Percentiles rank a stretch among this genome's conserved stretches.
These are phyloP conservation scores for Bufotes viridis DNA, from an alignment of 2,797 vertebrate species.

Conservation along the genomic window DNA sequence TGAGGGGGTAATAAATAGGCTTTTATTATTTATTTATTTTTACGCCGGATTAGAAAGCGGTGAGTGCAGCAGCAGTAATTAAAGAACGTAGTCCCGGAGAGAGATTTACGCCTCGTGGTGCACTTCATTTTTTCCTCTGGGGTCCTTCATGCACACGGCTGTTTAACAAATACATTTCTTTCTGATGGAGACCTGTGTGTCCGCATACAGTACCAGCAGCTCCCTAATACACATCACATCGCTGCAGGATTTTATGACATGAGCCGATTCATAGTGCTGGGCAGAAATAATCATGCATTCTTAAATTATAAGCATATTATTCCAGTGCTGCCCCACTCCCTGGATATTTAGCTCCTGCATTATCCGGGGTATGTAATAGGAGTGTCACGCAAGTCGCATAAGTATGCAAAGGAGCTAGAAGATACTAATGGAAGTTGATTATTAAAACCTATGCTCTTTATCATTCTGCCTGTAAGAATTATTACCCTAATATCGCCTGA, in stretches of 20 bases:
- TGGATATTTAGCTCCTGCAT: conserved; percentile 13
- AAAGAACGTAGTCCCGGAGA: background rate
- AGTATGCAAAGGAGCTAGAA: conserved; percentile 32
- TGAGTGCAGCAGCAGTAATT: background rate
- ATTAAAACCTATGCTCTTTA: conserved; percentile 45
- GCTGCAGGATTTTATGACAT: background rate
- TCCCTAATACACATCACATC: background rate
- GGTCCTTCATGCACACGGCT: background rate
- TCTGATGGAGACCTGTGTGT: background rate
- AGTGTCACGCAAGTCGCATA: conserved; percentile 21
- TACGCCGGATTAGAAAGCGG: background rate
- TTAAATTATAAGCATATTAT: conserved; percentile 30
- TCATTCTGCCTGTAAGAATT: conserved; percentile 49
- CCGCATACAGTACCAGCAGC: background rate
- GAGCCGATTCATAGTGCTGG: background rate
- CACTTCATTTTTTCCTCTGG: background rate
- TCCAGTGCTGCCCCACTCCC: conserved; percentile 17
- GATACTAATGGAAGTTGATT: conserved; percentile 46
- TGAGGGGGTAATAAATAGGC: background rate
- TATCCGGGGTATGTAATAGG: conserved; percentile 14
- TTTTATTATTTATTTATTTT: background rate
- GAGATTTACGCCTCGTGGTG: background rate
- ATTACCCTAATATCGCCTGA: conserved; percentile 38
- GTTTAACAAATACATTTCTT: background rate
- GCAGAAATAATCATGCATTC: conserved; percentile 5